These are phyloP conservation scores for Parazoanthus swiftii DNA, from an alignment of 92 coral and sea anemone species.

Conservation along the genomic window DNA sequence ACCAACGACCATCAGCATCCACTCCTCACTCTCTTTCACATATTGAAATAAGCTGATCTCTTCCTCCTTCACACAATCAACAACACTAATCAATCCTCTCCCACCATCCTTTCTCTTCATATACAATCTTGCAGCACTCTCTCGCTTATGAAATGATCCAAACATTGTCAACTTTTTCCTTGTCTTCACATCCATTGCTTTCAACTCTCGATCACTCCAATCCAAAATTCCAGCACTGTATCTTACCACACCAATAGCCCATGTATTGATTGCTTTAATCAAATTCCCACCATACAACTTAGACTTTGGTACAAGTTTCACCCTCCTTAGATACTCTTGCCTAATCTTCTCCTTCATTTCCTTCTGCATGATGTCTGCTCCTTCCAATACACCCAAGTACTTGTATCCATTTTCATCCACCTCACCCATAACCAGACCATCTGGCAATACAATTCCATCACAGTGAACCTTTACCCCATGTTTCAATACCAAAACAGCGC, in stretches of 20 bases:
- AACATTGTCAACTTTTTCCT: slow-evolving; percentile 35
- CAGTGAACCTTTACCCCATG: slow-evolving; percentile 32
- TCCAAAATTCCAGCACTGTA: slow-evolving; percentile 20
- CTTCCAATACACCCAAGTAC: slow-evolving; percentile 48
- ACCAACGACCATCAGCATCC: slow-evolving; percentile 36
- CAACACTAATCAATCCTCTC: slow-evolving; percentile 13
- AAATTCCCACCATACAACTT: slow-evolving; percentile 20
- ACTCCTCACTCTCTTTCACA: slow-evolving; percentile 22
- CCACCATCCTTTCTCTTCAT: slow-evolving; percentile 33
- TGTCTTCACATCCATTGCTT: slow-evolving; percentile 36
- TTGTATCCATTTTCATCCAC: slow-evolving; percentile 42
- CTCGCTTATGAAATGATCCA: slow-evolving; percentile 30
- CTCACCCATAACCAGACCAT: slow-evolving; percentile 38
- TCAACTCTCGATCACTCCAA: slow-evolving; percentile 26
- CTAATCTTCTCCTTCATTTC: slow-evolving; percentile 42
- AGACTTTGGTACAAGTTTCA: slow-evolving; percentile 25
- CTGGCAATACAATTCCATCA: slow-evolving; percentile 40
- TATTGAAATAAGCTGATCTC: slow-evolving; percentile 25
- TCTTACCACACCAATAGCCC: slow-evolving; percentile 30
- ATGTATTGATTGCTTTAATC: slow-evolving; percentile 4
- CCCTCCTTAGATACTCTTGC: slow-evolving; percentile 34
- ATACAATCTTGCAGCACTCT: slow-evolving; percentile 11
- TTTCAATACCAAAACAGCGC: slow-evolving; percentile 42
- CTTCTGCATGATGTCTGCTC: slow-evolving; percentile 33
- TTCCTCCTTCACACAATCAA: slow-evolving; percentile 34